Evolutionary conservation across 2,888 invertebrate species (phyloP), one percentile per base, ranked within the genome.

Genomic region (Pemphredon lugubris): DNA sequence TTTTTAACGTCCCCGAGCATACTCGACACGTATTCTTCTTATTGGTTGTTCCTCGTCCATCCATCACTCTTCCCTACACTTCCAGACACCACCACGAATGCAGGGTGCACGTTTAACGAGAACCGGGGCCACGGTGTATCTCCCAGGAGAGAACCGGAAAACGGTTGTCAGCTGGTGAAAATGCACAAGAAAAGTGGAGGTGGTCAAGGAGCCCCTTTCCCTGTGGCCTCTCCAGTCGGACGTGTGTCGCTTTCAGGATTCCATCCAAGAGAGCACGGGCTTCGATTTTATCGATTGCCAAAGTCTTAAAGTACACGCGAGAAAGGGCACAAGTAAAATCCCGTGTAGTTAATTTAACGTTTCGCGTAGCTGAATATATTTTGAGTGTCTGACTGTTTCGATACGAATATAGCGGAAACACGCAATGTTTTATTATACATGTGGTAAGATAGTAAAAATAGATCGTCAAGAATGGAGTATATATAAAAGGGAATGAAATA

Each of bases 151-250:
- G 18, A 53, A 59, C 20, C 47, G 63, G 60, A 60, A 69, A 74
- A 57, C 55, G 70, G 59, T 70, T 76, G 76, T 79, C 79, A 68
- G 70, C 53, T 53, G 79, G 63, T 21, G 64, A 69, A 73, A 71
- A 73, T 69, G 63, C 58, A 40, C 73, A 70, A 71, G 73, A 73
- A 79, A 76, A 69, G 73, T 71, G 68, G 75, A 65, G 58, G 21
- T 23, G 64, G 40, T 57, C 55, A 54, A 13, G 9, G 14, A 44
- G 0, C 44, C 14, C 23, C 44, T 34, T 48, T 40, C 57, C 37
- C 16, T 18, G 59, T 48, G 16, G 34, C 55, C 40, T 42, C 34
- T 2, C 7, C 16, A 55, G 51, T 57, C 66, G 39, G 63, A 75
- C 75, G 68, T 53, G 68, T 66, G 65, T 57, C 61, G 68, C 51